Evolutionary conservation across 2,113 vertebrate genomes (phyloP).

Genomic region (Varanus salvator): DNA sequence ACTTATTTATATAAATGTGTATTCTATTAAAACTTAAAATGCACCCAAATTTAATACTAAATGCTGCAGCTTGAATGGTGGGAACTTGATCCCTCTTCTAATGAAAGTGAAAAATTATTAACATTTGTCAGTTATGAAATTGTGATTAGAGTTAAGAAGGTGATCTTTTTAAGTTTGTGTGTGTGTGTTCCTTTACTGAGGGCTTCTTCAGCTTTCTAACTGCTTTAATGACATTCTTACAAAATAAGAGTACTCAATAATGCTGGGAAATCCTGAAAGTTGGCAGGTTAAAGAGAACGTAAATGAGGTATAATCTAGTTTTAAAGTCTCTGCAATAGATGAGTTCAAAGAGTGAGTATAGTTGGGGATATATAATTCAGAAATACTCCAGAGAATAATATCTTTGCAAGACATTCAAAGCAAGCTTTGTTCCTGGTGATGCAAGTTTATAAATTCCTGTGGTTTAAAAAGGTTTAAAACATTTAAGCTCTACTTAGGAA

Average conservation of each 20-base stretch:
- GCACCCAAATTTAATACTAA: not conserved
- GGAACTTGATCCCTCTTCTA: not conserved
- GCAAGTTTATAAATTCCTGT: conserved; percentile 28
- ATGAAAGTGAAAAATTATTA: not conserved
- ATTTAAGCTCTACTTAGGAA: not conserved
- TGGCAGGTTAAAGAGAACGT: conserved; percentile 60
- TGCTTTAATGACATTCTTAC: conserved; percentile 53
- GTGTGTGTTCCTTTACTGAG: too few relatives aligned
- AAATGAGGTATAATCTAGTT: conserved; percentile 70
- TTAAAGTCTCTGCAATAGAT: conserved; percentile 53
- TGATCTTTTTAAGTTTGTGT: conserved; percentile 8
- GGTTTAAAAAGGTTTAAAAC: conserved; percentile 38
- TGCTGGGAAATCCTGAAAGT: conserved; percentile 49
- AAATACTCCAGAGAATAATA: conserved; percentile 49
- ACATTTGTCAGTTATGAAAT: too few relatives aligned
- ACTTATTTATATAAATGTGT: not conserved
- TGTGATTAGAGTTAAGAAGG: not conserved
- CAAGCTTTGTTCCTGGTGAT: conserved; percentile 5
- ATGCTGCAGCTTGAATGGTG: conserved; percentile 11
- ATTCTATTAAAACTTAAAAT: not conserved
- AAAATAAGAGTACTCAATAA: conserved; percentile 46
- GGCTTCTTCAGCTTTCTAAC: conserved; percentile 4
- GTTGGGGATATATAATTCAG: conserved; percentile 53
- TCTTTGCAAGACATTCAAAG: conserved; percentile 51
- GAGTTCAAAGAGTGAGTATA: conserved; percentile 63